phyloP scores from a whole-genome alignment of 2,888 invertebrate species.

The Melinaea marsaeus region DNA sequence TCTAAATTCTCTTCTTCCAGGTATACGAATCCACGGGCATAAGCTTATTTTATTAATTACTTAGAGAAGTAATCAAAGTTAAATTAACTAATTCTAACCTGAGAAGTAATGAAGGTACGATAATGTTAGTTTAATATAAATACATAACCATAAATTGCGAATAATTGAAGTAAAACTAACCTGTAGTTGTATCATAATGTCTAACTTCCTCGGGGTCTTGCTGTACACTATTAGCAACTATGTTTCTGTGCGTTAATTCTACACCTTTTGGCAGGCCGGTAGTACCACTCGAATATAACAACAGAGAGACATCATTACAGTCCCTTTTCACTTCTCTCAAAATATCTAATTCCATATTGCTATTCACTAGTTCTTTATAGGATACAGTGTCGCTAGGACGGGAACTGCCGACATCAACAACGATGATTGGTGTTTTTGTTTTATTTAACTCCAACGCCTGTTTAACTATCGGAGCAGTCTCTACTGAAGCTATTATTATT shows the following conservation, averaged over 20 bases:
- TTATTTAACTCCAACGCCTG: slow-evolving; percentile 66
- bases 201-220: slow-evolving; percentile 47
- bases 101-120: too few species aligned
- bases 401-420: slow-evolving; percentile 41
- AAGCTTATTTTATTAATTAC: too few species aligned
- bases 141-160: neutral
- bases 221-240: slow-evolving; percentile 69
- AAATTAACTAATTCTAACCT: too few species aligned
- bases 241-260: slow-evolving; percentile 78
- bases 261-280: slow-evolving; percentile 90
- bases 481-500: slow-evolving; percentile 73
- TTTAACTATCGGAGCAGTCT: slow-evolving; percentile 61
- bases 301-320: slow-evolving; percentile 77
- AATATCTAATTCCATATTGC: slow-evolving; percentile 65
- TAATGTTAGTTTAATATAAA: neutral
- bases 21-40: too few species aligned
- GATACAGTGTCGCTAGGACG: slow-evolving; percentile 76
- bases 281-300: slow-evolving; percentile 92
- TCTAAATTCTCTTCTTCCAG: too few species aligned
- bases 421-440: slow-evolving; percentile 71
- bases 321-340: slow-evolving; percentile 58
- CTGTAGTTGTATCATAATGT: slow-evolving; percentile 45
- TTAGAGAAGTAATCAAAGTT: too few species aligned
- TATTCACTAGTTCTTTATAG: slow-evolving; percentile 77
- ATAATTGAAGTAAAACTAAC: slow-evolving; percentile 19